Evolutionary conservation across 2,888 invertebrate genomes (phyloP), one percentile per base, ranked within the genome.

Genomic region (Calliopum simillimum): DNA sequence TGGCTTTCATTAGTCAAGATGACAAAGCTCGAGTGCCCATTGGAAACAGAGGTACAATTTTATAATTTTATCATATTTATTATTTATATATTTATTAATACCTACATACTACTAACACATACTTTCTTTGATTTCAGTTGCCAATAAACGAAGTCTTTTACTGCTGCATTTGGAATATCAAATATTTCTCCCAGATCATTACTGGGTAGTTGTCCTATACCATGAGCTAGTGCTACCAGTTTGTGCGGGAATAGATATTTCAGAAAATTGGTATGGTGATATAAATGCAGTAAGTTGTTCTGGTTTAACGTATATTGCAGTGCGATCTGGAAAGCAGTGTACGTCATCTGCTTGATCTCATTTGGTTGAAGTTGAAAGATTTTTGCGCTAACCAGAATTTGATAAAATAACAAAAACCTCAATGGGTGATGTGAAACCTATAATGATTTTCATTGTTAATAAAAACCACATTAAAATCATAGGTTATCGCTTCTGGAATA

Each of bases 141-240:
- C 81, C 16, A 79, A 81, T 47, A 79, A 78, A 43, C 85, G 86
- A 76, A 76, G 71, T 41, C 74, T 75, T 55, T 49, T 77, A n/a
- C 16, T 77, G 49, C 76, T 77, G 75, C 78, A 76, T 47, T 23
- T 77, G 41, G n/a, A n/a, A n/a, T n/a, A n/a, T n/a, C n/a, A n/a
- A n/a, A n/a, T n/a, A n/a, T n/a, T n/a, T n/a, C n/a, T 73, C 51
- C 67, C 72, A 46, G 70, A 72, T 25, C 72, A 71, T 55, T 72
- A 73, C 51, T 75, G 71, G 68, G 69, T 74, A 41, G 49, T 74
- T 14, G 73, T 71, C 51, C 65, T 63, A 46, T 41, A 49, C 3
- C 72, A 72, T 53, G 71, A 75, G 69, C 33, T 70, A n/a, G 72
- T 73, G 47, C 73, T 71, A 25, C 70, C 70, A 21, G 74, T 75